These are phyloP conservation scores for Beris morrisii DNA, from an alignment of 2,888 invertebrate genomes.

Conservation along the genomic window DNA sequence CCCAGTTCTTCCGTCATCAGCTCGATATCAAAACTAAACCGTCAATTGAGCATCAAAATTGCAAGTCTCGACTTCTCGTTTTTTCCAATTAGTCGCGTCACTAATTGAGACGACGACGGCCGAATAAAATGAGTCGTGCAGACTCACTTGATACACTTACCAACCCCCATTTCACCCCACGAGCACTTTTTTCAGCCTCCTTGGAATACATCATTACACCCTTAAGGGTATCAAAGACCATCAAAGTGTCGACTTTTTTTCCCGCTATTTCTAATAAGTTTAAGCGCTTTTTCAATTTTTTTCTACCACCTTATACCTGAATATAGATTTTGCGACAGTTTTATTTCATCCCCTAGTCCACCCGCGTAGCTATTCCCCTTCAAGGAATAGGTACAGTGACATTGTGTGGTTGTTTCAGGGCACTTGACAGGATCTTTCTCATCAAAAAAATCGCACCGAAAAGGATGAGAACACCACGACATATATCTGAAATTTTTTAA, in stretches of 20 bases:
- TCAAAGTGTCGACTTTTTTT: conserved; percentile 19
- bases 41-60: conserved; percentile 20
- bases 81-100: conserved; percentile 29
- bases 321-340: conserved; percentile 10
- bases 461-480: background rate
- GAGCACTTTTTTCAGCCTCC: conserved; percentile 11
- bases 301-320: too few relatives aligned
- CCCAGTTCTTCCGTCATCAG: too few relatives aligned
- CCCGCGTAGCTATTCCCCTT: background rate
- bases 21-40: background rate
- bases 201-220: conserved; percentile 18
- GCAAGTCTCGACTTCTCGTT: conserved; percentile 4
- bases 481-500: conserved; percentile 27
- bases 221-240: conserved; percentile 22
- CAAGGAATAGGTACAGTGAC: too few relatives aligned
- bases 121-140: background rate
- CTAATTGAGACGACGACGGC: conserved; percentile 24
- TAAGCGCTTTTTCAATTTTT: conserved; percentile 25
- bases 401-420: background rate
- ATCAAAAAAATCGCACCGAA: conserved; percentile 5
- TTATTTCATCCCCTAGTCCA: background rate
- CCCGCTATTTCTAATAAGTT: conserved; percentile 19
- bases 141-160: conserved; percentile 5
- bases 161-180: conserved; percentile 3
- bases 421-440: conserved; percentile 5